Base-by-base conservation (phyloP, 2,113 vertebrate genomes). In the Callopanchax toddi region DNA sequence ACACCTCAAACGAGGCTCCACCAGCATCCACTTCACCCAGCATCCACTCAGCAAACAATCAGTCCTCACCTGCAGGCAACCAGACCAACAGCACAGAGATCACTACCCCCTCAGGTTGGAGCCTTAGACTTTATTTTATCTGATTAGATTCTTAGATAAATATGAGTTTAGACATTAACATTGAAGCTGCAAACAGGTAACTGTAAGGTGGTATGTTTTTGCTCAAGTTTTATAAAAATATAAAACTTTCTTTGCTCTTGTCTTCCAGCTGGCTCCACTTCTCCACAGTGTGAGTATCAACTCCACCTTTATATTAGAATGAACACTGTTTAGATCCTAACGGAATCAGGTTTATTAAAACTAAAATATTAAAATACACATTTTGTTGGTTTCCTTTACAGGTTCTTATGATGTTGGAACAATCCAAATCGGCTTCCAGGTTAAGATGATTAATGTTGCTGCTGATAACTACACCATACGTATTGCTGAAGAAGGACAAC, bases 251-350 rank as follows among this genome's bases (percentile, higher is more conserved):
- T 34, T 15, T 3, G n/a, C 34, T 7, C 43, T 3, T 6, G n/a
- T n/a, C n/a, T n/a, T n/a, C n/a, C n/a, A n/a, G n/a, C n/a, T n/a
- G n/a, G n/a, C n/a, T n/a, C n/a, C n/a, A n/a, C n/a, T n/a, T n/a
- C 5, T 16, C 23, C 2, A n/a, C 2, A 20, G 8, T 86, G 85
- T 89, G 70, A 89, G 87, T 87, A 76, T 45, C 39, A n/a, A n/a
- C n/a, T n/a, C n/a, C n/a, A n/a, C n/a, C n/a, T n/a, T n/a, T n/a
- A n/a, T n/a, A n/a, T n/a, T n/a, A n/a, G n/a, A n/a, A n/a, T n/a
- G n/a, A n/a, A n/a, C n/a, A n/a, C n/a, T n/a, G n/a, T n/a, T n/a
- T n/a, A n/a, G n/a, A n/a, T n/a, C n/a, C n/a, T n/a, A n/a, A n/a
- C n/a, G n/a, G n/a, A n/a, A n/a, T n/a, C n/a, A n/a, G n/a, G n/a